A percentile compares a stretch with the other conserved stretches of the same genome.
Evolutionary conservation across 2,888 invertebrate species (phyloP).

Genomic region (Epistrophe grossulariae): DNA sequence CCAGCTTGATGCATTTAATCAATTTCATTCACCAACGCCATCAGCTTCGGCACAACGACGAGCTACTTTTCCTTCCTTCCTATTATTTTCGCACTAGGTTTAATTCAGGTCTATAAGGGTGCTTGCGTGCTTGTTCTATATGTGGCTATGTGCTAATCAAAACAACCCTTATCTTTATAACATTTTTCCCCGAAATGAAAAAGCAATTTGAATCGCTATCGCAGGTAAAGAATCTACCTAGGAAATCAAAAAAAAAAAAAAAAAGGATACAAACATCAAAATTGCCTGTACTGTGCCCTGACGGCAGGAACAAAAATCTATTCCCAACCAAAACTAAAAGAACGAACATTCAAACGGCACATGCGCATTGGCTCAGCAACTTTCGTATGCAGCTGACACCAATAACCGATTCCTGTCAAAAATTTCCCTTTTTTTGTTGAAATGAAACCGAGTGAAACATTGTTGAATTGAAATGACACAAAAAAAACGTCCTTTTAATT

Average conservation of each 20-base stretch:
- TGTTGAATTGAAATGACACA: slow-evolving; percentile 37
- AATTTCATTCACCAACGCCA: slow-evolving; percentile 47
- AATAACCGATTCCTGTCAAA: slow-evolving; percentile 59
- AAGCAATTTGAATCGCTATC: slow-evolving; percentile 52
- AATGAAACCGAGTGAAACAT: slow-evolving; percentile 48
- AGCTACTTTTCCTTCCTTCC: slow-evolving; percentile 34
- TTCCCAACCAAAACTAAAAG: background rate
- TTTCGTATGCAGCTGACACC: slow-evolving; percentile 62
- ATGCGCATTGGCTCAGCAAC: slow-evolving; percentile 43
- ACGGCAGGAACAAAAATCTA: background rate
- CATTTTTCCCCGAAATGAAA: slow-evolving; percentile 20
- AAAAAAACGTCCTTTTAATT: background rate
- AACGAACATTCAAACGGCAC: slow-evolving; percentile 40
- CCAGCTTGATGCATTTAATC: slow-evolving; percentile 71
- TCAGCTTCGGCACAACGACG: slow-evolving; percentile 18
- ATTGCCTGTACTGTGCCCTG: slow-evolving; percentile 26
- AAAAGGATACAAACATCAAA: slow-evolving; percentile 47
- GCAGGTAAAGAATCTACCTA: slow-evolving; percentile 49
- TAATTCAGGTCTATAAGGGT: background rate
- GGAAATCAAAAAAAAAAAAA: slow-evolving; percentile 4
- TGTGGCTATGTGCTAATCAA: slow-evolving; percentile 62
- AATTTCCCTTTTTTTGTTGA: slow-evolving; percentile 40
- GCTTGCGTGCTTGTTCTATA: background rate
- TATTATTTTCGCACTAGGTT: slow-evolving; percentile 39
- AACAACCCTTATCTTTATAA: slow-evolving; percentile 61